A percentile compares a stretch with the other conserved stretches of the same genome.
Evolutionary conservation across 2,113 vertebrate genomes (phyloP).

Genomic region (Lepus europaeus): DNA sequence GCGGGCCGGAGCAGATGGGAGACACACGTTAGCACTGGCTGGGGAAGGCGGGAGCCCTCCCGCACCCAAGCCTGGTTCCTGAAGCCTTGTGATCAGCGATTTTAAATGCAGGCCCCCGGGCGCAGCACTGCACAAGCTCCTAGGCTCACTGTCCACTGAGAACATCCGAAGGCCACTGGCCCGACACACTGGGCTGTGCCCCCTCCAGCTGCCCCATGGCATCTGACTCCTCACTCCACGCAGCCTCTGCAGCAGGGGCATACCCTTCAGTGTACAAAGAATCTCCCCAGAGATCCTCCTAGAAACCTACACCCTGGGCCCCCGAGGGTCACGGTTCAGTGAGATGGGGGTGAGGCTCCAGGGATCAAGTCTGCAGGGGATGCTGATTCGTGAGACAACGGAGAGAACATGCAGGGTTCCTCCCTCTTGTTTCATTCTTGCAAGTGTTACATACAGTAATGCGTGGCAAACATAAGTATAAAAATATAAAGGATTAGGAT

Average conservation of each 20-base stretch:
- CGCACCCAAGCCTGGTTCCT: background rate
- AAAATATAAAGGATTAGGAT: constrained; percentile 18
- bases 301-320: background rate
- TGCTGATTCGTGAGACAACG: background rate
- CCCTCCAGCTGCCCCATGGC: no score
- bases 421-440: background rate
- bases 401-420: background rate
- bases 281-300: background rate
- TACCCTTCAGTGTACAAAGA: background rate
- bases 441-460: background rate
- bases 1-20: constrained; percentile 39
- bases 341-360: background rate
- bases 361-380: constrained; percentile 46
- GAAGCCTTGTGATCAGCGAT: background rate
- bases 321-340: background rate
- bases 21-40: constrained; percentile 25
- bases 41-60: background rate
- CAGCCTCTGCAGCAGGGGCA: background rate
- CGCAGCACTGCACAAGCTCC: background rate
- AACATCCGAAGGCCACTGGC: no score
- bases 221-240: background rate
- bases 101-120: background rate
- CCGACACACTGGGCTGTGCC: no score
- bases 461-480: constrained; percentile 5
- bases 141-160: background rate